Percentiles rank a stretch among this genome's conserved stretches.
Evolutionary conservation across 2,797 vertebrate genomes (phyloP).

Genomic region (Hydrophis major): DNA sequence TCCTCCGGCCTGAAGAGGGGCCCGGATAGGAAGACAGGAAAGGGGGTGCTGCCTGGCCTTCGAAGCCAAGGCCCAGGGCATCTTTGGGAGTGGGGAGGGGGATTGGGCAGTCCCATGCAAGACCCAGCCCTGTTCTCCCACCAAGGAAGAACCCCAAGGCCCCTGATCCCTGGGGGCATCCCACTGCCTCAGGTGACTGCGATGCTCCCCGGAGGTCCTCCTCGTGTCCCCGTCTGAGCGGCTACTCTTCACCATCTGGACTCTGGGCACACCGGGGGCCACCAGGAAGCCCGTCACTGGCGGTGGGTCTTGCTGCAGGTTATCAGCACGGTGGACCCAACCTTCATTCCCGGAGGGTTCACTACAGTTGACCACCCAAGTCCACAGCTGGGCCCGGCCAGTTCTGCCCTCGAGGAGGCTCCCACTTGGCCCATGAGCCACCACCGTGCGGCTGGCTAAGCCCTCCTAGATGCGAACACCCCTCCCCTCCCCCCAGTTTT

Average conservation of each 20-base stretch:
- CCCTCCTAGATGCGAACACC: fast-evolving
- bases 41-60: not conserved
- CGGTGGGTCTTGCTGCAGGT: not conserved
- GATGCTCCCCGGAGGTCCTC: not conserved
- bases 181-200: fast-evolving
- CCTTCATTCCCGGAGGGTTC: not conserved
- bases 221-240: not conserved
- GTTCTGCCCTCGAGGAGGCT: not conserved
- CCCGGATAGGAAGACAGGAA: not conserved
- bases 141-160: not conserved
- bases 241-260: too few species aligned
- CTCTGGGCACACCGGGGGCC: not conserved
- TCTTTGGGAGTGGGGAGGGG: not conserved
- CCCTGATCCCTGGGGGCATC: not conserved
- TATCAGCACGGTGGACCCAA: not conserved
- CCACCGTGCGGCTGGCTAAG: not conserved
- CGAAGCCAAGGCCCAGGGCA: not conserved
- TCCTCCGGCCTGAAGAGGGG: too few species aligned
- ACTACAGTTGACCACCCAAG: fast-evolving
- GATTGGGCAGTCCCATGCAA: not conserved
- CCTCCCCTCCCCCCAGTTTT: not conserved
- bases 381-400: fast-evolving
- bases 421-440: not conserved
- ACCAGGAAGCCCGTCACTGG: not conserved
- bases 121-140: not conserved